phyloP scores from a whole-genome alignment of 1,140 invertebrate genomes.

The Drosophila nebulosa region DNA sequence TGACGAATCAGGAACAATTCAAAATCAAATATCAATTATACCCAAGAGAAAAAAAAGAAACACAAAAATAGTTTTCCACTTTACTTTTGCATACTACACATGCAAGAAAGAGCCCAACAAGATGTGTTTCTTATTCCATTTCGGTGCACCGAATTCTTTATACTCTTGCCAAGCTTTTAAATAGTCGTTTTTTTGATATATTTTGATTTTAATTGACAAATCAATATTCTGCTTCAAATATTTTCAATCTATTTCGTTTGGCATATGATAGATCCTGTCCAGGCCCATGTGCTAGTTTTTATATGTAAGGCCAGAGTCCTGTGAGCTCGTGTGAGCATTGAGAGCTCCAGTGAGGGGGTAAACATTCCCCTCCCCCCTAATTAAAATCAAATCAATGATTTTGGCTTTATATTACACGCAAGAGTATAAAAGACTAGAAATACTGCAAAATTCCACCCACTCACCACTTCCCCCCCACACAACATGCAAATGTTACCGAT shows the following conservation, averaged over 20 bases:
- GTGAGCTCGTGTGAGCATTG: too few species aligned
- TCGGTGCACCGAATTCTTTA: not conserved
- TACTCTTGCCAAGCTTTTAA: not conserved
- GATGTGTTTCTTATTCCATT: not conserved
- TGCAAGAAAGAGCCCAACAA: not conserved
- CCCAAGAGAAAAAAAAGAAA: conserved; percentile 16
- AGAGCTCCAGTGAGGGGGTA: too few species aligned
- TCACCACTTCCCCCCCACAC: not conserved
- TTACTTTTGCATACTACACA: conserved; percentile 41
- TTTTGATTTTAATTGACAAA: too few species aligned
- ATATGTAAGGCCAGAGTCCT: too few species aligned
- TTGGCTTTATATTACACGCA: not conserved
- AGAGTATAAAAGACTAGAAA: not conserved
- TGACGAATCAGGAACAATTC: conserved; percentile 8
- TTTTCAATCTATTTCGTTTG: too few species aligned
- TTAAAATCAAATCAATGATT: too few species aligned
- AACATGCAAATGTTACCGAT: not conserved
- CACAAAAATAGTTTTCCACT: conserved; percentile 7
- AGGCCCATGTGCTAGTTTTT: too few species aligned
- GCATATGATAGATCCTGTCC: too few species aligned
- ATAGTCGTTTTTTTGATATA: not conserved
- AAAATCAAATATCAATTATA: not conserved
- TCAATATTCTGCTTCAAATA: too few species aligned
- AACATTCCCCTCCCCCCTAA: too few species aligned
- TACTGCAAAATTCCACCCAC: not conserved